These are phyloP conservation scores for Rhagonycha lutea DNA, from an alignment of 2,888 invertebrate species.

Conservation along the genomic window DNA sequence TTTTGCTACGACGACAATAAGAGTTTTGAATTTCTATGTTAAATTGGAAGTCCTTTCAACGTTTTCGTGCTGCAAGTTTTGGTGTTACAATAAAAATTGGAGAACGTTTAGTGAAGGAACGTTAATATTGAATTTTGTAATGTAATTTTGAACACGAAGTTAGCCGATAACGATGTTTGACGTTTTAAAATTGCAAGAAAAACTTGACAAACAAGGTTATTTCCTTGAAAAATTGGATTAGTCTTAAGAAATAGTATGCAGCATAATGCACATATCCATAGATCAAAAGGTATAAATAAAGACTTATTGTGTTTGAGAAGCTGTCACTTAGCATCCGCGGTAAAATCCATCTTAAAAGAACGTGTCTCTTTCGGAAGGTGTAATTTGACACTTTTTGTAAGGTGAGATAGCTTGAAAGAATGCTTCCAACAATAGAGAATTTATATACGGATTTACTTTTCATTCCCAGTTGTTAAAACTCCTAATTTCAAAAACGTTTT, in stretches of 20 bases:
- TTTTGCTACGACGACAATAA: not conserved
- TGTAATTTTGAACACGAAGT: not conserved
- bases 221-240: not conserved
- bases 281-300: slow-evolving; percentile 28
- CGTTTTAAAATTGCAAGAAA: not conserved
- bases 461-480: slow-evolving; percentile 1
- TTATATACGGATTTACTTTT: slow-evolving; percentile 16
- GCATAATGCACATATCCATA: slow-evolving; percentile 14
- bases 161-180: not conserved
- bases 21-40: not conserved
- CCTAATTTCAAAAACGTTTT: slow-evolving; percentile 7
- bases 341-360: slow-evolving; percentile 33
- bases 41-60: no score
- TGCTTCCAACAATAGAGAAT: slow-evolving; percentile 28
- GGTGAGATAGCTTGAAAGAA: slow-evolving; percentile 37
- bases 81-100: not conserved
- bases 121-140: not conserved
- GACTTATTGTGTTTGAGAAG: slow-evolving; percentile 26
- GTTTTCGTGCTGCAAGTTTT: no score
- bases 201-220: not conserved
- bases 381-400: slow-evolving; percentile 36
- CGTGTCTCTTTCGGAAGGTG: slow-evolving; percentile 37
- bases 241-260: not conserved
- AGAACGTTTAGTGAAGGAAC: not conserved
- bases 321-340: slow-evolving; percentile 38